A percentile compares a stretch with the other conserved stretches of the same genome.
These are phyloP conservation scores for Menura novaehollandiae DNA, from an alignment of 2,113 vertebrate genomes.

Conservation along the genomic window DNA sequence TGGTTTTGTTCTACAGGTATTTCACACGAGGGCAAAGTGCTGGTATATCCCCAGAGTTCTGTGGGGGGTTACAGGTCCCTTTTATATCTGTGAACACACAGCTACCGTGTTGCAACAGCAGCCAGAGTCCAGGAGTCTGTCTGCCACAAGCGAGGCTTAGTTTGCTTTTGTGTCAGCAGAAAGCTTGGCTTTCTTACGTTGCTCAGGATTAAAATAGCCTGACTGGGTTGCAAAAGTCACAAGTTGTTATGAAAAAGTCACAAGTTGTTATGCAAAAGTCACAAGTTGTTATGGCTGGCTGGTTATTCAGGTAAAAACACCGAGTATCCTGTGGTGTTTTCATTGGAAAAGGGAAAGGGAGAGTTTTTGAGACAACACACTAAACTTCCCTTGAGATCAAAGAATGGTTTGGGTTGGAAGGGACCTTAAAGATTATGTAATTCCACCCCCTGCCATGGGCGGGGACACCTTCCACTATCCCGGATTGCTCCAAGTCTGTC, in stretches of 20 bases:
- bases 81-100: background rate
- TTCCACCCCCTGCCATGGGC: background rate
- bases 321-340: background rate
- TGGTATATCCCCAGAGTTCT: background rate
- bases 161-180: background rate
- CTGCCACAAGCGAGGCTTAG: background rate
- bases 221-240: background rate
- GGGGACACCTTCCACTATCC: background rate
- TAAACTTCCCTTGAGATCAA: background rate
- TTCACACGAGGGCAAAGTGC: background rate
- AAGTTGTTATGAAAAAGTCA: background rate
- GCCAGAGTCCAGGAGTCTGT: background rate
- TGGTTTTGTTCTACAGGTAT: background rate
- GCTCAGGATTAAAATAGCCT: background rate
- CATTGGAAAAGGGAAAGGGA: background rate
- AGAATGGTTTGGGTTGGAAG: background rate
- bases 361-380: background rate
- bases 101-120: background rate
- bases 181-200: background rate
- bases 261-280: background rate
- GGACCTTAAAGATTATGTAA: background rate
- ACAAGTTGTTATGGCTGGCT: background rate
- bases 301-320: background rate
- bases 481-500: background rate
- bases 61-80: background rate